These are phyloP conservation scores for Phymanthus crucifer DNA, from an alignment of 92 coral and sea anemone species.

Conservation along the genomic window DNA sequence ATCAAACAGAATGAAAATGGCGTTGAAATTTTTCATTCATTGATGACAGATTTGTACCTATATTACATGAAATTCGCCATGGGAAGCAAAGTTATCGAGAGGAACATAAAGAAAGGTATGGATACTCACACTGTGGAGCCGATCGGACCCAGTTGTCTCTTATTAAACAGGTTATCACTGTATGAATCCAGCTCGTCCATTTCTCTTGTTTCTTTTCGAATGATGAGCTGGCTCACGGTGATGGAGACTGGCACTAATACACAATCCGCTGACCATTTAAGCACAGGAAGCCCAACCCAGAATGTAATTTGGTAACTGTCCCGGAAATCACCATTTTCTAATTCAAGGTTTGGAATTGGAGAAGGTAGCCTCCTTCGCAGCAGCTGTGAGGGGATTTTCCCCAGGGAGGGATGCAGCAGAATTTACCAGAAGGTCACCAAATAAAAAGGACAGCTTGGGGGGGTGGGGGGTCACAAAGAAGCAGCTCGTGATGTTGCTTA, in stretches of 20 bases:
- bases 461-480: no score
- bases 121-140: conserved; percentile 76
- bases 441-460: no score
- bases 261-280: conserved; percentile 8
- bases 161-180: conserved; percentile 78
- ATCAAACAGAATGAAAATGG: background rate
- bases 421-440: no score
- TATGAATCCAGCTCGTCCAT: conserved; percentile 85
- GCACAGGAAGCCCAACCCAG: no score
- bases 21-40: background rate
- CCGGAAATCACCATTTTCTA: no score
- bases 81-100: background rate
- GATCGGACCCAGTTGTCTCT: conserved; percentile 83
- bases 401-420: no score
- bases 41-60: background rate
- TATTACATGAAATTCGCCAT: background rate
- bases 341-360: no score
- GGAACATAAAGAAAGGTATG: background rate
- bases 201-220: conserved; percentile 28
- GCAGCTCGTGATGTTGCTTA: no score
- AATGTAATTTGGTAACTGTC: no score
- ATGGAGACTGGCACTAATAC: conserved; percentile 28
- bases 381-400: no score
- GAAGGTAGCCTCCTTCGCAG: no score
- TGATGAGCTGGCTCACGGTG: conserved; percentile 74